A percentile compares a stretch with the other conserved stretches of the same genome.
These are phyloP conservation scores for Seira ritae DNA, from an alignment of 2,888 invertebrate species.

Conservation along the genomic window DNA sequence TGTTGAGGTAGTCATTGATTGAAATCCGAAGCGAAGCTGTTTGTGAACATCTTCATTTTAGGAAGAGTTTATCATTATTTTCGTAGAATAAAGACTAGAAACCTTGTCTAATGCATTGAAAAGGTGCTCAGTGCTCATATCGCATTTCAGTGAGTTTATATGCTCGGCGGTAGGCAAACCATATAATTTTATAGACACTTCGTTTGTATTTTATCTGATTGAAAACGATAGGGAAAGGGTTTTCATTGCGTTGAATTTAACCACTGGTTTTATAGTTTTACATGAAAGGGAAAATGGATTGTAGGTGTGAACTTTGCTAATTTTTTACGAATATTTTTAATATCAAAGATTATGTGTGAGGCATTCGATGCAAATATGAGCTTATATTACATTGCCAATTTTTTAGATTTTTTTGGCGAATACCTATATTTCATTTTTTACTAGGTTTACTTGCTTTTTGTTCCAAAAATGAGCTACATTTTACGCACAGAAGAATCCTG, in stretches of 20 bases:
- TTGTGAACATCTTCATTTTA: background rate
- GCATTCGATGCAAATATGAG: background rate
- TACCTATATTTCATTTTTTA: background rate
- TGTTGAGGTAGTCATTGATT: constrained; percentile 13
- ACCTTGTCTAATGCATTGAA: constrained; percentile 10
- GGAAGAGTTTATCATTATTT: constrained; percentile 25
- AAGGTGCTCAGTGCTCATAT: background rate
- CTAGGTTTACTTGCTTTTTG: background rate
- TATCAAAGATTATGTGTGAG: background rate
- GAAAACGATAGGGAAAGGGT: constrained; percentile 57
- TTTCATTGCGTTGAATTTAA: constrained; percentile 19
- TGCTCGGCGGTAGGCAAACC: constrained; percentile 17
- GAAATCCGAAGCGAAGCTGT: background rate
- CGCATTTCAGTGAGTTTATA: constrained; percentile 16
- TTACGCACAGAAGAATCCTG: background rate
- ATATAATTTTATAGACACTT: constrained; percentile 9
- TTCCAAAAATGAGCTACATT: background rate
- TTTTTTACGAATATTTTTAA: constrained; percentile 6
- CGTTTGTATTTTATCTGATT: constrained; percentile 41
- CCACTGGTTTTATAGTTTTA: background rate
- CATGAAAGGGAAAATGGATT: background rate
- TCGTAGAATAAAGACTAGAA: background rate
- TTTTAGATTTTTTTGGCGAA: constrained; percentile 11
- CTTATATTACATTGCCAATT: background rate
- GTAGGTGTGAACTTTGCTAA: constrained; percentile 15